A percentile compares a stretch with the other conserved stretches of the same genome.
phyloP scores from a whole-genome alignment of 1,140 invertebrate species.

The Papilio xuthus region DNA sequence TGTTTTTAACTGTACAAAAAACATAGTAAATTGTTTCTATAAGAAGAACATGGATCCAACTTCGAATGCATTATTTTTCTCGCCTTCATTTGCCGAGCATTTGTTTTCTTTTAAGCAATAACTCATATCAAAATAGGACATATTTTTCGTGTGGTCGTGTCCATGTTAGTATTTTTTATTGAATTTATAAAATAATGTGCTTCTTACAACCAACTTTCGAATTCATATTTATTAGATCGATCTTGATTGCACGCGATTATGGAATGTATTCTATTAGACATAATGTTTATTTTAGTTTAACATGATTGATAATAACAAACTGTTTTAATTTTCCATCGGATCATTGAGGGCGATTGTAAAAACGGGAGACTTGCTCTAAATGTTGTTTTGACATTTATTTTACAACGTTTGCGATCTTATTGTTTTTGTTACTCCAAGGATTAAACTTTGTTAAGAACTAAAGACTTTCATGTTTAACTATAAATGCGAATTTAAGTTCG shows the following conservation, averaged over 20 bases:
- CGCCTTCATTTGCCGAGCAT: neutral
- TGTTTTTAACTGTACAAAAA: neutral
- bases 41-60: neutral
- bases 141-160: conserved; percentile 26
- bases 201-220: conserved; percentile 11
- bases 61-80: neutral
- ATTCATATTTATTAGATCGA: conserved; percentile 26
- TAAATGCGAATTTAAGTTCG: too few relatives aligned
- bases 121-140: conserved; percentile 1
- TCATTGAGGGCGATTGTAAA: conserved; percentile 11
- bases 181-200: conserved; percentile 28
- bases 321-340: neutral
- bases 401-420: neutral
- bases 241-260: neutral
- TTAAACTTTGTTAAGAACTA: neutral
- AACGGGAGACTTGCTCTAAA: conserved; percentile 26
- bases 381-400: conserved; percentile 31
- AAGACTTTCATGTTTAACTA: neutral
- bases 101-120: conserved; percentile 9
- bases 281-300: neutral
- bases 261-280: neutral
- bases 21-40: neutral
- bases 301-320: neutral
- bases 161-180: conserved; percentile 16
- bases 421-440: neutral